A percentile compares a stretch with the other conserved stretches of the same genome.
Evolutionary conservation across 2,113 vertebrate genomes (phyloP).

Genomic region (Callaeas wilsoni): DNA sequence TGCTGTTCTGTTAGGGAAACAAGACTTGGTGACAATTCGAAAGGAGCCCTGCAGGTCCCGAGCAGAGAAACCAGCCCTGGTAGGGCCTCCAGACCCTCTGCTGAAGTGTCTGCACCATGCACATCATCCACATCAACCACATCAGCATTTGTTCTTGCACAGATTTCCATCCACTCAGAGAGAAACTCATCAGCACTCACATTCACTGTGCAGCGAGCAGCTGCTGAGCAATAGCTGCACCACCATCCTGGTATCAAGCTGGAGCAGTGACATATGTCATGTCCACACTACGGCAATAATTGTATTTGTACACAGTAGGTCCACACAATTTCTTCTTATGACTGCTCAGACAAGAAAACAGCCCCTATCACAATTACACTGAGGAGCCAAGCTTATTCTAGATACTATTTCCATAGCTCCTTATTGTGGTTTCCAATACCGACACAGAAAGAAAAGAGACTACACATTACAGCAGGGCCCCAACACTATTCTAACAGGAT

Average conservation of each 20-base stretch:
- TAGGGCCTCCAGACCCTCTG: background rate
- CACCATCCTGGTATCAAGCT: background rate
- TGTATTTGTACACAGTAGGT: background rate
- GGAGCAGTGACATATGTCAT: constrained; percentile 29
- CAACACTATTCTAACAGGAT: background rate
- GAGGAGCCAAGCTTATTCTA: background rate
- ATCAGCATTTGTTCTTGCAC: background rate
- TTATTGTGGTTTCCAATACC: background rate
- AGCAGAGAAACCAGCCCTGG: background rate
- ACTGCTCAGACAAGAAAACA: background rate
- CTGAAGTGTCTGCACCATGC: background rate
- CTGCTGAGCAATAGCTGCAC: constrained; percentile 42
- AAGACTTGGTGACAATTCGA: background rate
- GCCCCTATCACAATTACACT: background rate
- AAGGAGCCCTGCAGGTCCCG: fast-evolving
- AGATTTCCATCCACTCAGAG: background rate
- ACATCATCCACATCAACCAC: background rate
- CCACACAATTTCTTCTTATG: background rate
- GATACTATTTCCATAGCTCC: background rate
- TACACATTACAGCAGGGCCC: background rate
- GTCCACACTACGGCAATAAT: background rate
- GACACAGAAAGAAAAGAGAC: background rate
- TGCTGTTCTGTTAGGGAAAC: background rate
- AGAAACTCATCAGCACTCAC: background rate
- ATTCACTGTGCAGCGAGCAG: background rate